Base-by-base conservation (phyloP, 2,797 vertebrate genomes). In the Hafferia zeledoni region DNA sequence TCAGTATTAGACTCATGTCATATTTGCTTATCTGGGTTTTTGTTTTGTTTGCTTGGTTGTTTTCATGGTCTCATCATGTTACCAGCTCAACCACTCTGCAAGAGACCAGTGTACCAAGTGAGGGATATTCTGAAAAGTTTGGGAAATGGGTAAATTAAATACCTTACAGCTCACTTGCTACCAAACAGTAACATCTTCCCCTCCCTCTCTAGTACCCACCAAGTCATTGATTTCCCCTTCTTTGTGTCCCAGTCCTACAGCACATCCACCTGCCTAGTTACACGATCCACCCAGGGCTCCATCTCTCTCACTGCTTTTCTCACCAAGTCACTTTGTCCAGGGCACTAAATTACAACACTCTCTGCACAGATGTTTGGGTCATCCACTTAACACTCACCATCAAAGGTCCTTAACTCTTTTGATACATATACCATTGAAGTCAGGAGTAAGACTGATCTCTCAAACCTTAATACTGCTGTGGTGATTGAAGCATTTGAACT, bases 381-480 rank as follows among this genome's bases (percentile, higher is more conserved):
- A 67, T 43, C 44, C 72, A 33, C 37, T 76, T 52, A 39, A 70
- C 52, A 47, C 24, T 24, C 67, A 4, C 1, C 1, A 72, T 30
- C 87, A 89, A n/a, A 90, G 71, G 64, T 44, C 85, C 74, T 44
- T 24, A 59, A 50, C 41, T 94, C 77, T 80, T 67, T 55, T 16
- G 74, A 57, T 71, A 30, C 17, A 22, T 2, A 67, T 13, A 59
- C 31, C 49, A 24, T 0, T 37, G 67, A 90, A 76, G 22, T 11
- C 6, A 0, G 57, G 68, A 79, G 68, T 50, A 71, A 72, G 71
- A 37, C 87, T 49, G 69, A 59, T 33, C 53, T 67, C 82, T 83
- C 78, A 71, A 60, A 84, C 76, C 41, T 41, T 53, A 31, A 50
- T 17, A 13, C 33, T 47, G 64, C 64, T 28, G 10, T 9, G 17